These are phyloP conservation scores for Morone saxatilis DNA, from an alignment of 2,113 vertebrate species.

Conservation along the genomic window DNA sequence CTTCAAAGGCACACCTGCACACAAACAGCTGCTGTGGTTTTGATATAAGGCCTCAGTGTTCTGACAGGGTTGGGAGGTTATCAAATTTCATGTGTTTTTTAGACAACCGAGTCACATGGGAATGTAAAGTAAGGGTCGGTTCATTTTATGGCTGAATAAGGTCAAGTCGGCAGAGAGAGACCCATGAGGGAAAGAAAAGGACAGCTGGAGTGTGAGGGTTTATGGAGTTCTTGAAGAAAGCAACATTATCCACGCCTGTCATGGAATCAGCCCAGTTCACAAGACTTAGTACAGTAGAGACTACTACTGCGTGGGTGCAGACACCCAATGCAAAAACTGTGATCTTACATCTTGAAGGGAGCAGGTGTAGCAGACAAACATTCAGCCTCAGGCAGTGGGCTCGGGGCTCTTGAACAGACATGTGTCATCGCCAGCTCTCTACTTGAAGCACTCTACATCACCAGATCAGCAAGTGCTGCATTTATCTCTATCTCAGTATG, in stretches of 20 bases:
- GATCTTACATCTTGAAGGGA: conserved; percentile 36
- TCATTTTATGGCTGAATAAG: conserved; percentile 25
- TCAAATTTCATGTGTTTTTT: conserved; percentile 46
- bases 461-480: conserved; percentile 36
- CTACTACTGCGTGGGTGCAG: background rate
- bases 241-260: conserved; percentile 31
- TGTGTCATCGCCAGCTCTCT: conserved; percentile 76
- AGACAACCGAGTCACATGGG: conserved; percentile 14
- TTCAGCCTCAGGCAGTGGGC: conserved; percentile 41
- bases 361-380: conserved; percentile 72
- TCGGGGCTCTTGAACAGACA: conserved; percentile 67
- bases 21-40: conserved; percentile 48
- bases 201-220: conserved; percentile 42
- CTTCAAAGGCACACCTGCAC: conserved; percentile 41
- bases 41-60: conserved; percentile 30
- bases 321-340: background rate
- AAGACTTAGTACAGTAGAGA: background rate
- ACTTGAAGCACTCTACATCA: conserved; percentile 68
- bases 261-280: conserved; percentile 19
- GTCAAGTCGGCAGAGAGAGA: conserved; percentile 18
- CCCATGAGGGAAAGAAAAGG: background rate
- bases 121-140: background rate
- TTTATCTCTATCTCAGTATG: conserved; percentile 18
- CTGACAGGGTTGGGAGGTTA: conserved; percentile 2
- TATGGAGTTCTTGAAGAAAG: conserved; percentile 28